Evolutionary conservation across 23 tunicate species (phyloP), one percentile per base, ranked within the genome.

Genomic region (Oikopleura dioica): DNA sequence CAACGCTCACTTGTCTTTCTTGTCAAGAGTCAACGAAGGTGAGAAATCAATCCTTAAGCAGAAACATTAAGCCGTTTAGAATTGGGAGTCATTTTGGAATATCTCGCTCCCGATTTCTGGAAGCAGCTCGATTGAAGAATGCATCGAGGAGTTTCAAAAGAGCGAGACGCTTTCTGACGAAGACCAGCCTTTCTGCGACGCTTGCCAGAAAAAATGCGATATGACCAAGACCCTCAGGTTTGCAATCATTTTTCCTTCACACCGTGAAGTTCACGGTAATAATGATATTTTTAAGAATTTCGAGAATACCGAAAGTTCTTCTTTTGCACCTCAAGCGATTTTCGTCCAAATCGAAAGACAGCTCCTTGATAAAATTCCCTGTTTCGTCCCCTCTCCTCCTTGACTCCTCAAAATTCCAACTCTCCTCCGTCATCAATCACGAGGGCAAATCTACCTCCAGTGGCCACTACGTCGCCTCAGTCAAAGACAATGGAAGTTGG

Each of bases 291-390:
- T n/a, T n/a, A n/a, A n/a, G 5, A 24, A 63, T 63, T 63, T 63
- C 72, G 72, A 63, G 72, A 63, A 12, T 23, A 2, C 72, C 72
- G 2, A 63, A 28, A 12, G 33, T 63, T 21, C 72, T 63, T 4
- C 16, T 63, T 21, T 28, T 63, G 26, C 72, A 63, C 26, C 26
- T 63, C 30, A 63, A 63, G 72, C 72, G 72, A 63, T 63, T 63
- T 63, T 2, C 30, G 5, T 23, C 30, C 29, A 24, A 28, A 28
- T 44, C 55, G 21, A 63, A 63, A 28, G 33, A 63, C 72, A 23
- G 2, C 2, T 16, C 29, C 2, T 28, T 63, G 72, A 63, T 63
- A 16, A 63, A 2, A 31, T 63, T 63, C 33, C 72, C 72, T 2
- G 33, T 63, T n/a, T n/a, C n/a, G n/a, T n/a, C n/a, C n/a, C n/a